Conservation (phyloP, 2,113 vertebrate species). For the Lophura nycthemera region DNA sequence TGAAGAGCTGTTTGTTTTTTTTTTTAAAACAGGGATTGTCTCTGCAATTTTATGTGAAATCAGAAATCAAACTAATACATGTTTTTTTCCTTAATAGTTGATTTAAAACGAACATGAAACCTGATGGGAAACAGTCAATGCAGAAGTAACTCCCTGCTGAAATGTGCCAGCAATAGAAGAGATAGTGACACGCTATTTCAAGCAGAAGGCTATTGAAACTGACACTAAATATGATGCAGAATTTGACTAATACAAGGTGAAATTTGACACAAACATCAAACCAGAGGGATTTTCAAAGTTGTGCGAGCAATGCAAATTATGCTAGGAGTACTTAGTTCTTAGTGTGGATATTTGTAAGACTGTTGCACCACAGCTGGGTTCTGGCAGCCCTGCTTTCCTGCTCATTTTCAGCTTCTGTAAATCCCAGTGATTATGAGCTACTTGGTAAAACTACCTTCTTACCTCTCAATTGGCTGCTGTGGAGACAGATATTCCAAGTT, state of each 20-base stretch:
- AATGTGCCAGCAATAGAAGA: constrained; percentile 44
- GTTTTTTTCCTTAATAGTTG: not conserved
- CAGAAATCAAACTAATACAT: constrained; percentile 7
- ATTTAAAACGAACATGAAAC: constrained; percentile 52
- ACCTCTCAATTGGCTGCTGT: constrained; percentile 1
- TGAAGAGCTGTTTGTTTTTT: not conserved
- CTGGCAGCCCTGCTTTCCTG: not conserved
- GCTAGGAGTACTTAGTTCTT: not conserved
- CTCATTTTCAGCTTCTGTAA: constrained; percentile 11
- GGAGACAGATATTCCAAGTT: constrained; percentile 39
- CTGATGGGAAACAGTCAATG: constrained; percentile 11
- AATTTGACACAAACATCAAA: constrained; percentile 7
- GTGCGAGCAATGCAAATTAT: not conserved
- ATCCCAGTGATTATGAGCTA: constrained; percentile 15
- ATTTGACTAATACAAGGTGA: not conserved
- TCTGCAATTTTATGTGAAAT: constrained; percentile 26
- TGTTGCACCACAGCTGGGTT: not conserved
- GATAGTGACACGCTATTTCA: constrained; percentile 9
- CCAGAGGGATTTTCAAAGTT: not conserved
- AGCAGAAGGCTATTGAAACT: constrained; percentile 7
- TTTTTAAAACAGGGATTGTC: not conserved
- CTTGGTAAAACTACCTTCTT: not conserved
- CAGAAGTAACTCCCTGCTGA: constrained; percentile 20
- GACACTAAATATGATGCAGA: constrained; percentile 9
- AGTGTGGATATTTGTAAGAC: rapidly evolving